These are phyloP conservation scores for Andricus curvator DNA, from an alignment of 2,888 invertebrate species.

Conservation along the genomic window DNA sequence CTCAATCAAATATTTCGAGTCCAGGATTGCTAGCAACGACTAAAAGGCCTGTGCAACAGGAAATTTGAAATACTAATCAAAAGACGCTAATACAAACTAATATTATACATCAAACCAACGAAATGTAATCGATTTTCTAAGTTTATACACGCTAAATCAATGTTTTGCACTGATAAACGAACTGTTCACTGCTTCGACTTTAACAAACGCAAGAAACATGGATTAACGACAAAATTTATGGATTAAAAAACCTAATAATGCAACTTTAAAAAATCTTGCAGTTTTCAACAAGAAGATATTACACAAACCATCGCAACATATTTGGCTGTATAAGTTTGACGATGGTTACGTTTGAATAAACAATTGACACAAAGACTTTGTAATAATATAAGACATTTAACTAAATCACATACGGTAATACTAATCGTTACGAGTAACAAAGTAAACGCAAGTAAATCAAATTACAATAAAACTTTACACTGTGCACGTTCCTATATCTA, in stretches of 20 bases:
- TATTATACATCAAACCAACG: slow-evolving; percentile 23
- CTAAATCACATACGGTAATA: slow-evolving; percentile 70
- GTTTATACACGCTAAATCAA: slow-evolving; percentile 14
- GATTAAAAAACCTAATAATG: not conserved
- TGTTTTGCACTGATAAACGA: slow-evolving; percentile 34
- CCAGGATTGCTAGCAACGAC: slow-evolving; percentile 2
- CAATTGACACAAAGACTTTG: slow-evolving; percentile 34
- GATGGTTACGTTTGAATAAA: slow-evolving; percentile 19
- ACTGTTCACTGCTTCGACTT: slow-evolving; percentile 23
- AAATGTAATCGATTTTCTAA: slow-evolving; percentile 18
- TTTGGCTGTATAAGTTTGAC: slow-evolving; percentile 41
- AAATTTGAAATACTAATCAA: slow-evolving; percentile 21
- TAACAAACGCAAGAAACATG: slow-evolving; percentile 38
- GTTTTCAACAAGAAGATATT: slow-evolving; percentile 18
- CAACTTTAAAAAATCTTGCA: slow-evolving; percentile 8
- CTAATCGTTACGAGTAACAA: slow-evolving; percentile 68
- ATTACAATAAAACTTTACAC: slow-evolving; percentile 68
- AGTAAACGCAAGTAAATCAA: slow-evolving; percentile 70
- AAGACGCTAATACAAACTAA: slow-evolving; percentile 4
- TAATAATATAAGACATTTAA: slow-evolving; percentile 58
- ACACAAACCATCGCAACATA: slow-evolving; percentile 13
- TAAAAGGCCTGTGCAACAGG: slow-evolving; percentile 30
- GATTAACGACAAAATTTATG: not conserved
- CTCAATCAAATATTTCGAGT: not conserved
- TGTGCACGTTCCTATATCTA: slow-evolving; percentile 68